Evolutionary conservation across 2,113 vertebrate genomes (phyloP), one percentile per base, ranked within the genome.

Genomic region (Arizona elegans): DNA sequence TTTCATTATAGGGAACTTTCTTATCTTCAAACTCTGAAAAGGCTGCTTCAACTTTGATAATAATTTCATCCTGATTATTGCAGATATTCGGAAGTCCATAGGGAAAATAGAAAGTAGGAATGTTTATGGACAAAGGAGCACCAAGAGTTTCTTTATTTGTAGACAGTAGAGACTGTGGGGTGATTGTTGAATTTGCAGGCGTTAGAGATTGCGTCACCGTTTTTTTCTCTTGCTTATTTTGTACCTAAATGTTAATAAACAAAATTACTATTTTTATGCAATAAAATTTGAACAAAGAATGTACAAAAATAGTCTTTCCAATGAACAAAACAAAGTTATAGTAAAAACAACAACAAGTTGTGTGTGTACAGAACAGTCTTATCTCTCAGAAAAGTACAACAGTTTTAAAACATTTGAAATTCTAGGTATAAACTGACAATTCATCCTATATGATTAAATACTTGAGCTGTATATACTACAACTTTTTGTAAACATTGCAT

Each of bases 41-140:
- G 92, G 98, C 98, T 1, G 96, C 89, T 97, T 99, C 98, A 87
- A 99, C 96, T 97, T 98, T 98, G 95, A 96, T 95, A 91, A 99
- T 98, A 96, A 97, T 97, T 58, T 98, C 98, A 29, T 99, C 99
- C 38, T 98, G 97, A 97, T 98, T 98, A 97, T 97, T 92, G 94
- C 96, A 95, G 95, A 97, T 95, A 96, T 97, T 98, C 0, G 99
- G 99, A 90, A 99, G 98, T 96, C 99, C 99, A 96, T 98, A 98
- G 92, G 99, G 99, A 97, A 99, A 99, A 98, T 99, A 99, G 98
- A 99, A 99, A 97, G 97, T 98, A 98, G 99, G 99, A 99, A 99
- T 99, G 99, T 99, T 99, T 98, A 99, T 93, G 62, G 99, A 98
- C 91, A 98, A 96, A 26, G 99, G 97, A 92, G 98, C 96, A 91